Conservation (phyloP, 1,140 invertebrate genomes). For the Notospermus geniculatus region DNA sequence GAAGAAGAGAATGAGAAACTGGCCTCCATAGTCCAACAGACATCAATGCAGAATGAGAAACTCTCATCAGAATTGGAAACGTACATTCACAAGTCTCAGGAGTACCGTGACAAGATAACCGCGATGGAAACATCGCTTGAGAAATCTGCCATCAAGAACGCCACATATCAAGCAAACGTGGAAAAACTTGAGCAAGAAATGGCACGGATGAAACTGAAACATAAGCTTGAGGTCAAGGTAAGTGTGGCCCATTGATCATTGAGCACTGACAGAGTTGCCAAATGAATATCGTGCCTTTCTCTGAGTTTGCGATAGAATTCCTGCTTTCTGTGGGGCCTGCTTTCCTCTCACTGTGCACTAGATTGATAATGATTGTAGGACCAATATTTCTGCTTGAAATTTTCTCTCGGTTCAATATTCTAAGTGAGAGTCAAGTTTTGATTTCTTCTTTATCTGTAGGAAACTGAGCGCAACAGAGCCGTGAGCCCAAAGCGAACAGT, state of each 20-base stretch:
- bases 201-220: slow-evolving; percentile 34
- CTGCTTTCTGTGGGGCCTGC: no score
- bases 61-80: slow-evolving; percentile 36
- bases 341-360: no score
- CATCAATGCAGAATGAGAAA: slow-evolving; percentile 36
- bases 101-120: slow-evolving; percentile 29
- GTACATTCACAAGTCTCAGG: slow-evolving; percentile 25
- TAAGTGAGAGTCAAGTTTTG: no score
- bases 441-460: slow-evolving; percentile 4
- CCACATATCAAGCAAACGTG: slow-evolving; percentile 29
- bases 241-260: no score
- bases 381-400: no score
- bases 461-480: slow-evolving; percentile 5
- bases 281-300: no score
- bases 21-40: slow-evolving; percentile 36
- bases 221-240: slow-evolving; percentile 47
- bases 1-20: slow-evolving; percentile 43
- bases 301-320: no score
- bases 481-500: background rate
- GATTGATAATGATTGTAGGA: no score
- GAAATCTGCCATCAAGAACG: slow-evolving; percentile 32
- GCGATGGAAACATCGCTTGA: slow-evolving; percentile 36
- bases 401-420: no score
- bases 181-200: slow-evolving; percentile 43
- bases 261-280: no score